Evolutionary conservation across 2,797 vertebrate genomes (phyloP).

Genomic region (Hephaestus fuliginosus): DNA sequence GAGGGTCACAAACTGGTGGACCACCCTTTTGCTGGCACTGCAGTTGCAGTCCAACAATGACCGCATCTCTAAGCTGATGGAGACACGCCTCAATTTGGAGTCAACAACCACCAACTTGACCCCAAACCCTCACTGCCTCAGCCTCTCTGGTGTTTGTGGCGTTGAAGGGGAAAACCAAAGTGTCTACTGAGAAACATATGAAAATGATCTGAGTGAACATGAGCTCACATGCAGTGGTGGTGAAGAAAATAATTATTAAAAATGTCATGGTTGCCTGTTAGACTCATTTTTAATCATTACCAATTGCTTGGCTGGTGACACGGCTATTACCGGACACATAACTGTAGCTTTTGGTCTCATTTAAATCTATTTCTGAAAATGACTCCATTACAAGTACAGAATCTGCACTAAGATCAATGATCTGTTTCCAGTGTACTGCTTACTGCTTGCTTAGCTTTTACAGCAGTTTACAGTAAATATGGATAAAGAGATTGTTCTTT

Average conservation of each 20-base stretch:
- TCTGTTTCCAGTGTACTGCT: neutral
- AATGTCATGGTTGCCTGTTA: neutral
- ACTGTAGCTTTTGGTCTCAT: neutral
- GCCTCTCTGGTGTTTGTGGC: constrained; percentile 31
- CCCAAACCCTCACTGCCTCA: constrained; percentile 30
- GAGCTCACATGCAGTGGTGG: constrained; percentile 51
- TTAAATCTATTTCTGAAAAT: neutral
- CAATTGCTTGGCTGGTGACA: neutral
- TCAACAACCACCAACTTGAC: constrained; percentile 43
- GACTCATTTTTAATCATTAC: constrained; percentile 9
- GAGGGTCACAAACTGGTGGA: constrained; percentile 38
- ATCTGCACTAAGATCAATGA: constrained; percentile 8
- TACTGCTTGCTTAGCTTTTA: neutral
- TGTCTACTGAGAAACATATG: constrained; percentile 46
- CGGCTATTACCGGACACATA: neutral
- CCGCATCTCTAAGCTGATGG: constrained; percentile 53
- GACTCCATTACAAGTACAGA: neutral
- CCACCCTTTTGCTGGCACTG: constrained; percentile 66
- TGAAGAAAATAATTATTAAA: constrained; percentile 10
- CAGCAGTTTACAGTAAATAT: constrained; percentile 9
- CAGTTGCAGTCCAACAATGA: constrained; percentile 54
- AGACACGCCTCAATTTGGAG: constrained; percentile 58
- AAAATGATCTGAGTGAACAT: constrained; percentile 51
- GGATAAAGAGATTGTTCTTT: constrained; percentile 19
- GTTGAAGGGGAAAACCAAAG: constrained; percentile 64